Base-by-base conservation (phyloP, 2,888 invertebrate species). In the Chironomus tentans region DNA sequence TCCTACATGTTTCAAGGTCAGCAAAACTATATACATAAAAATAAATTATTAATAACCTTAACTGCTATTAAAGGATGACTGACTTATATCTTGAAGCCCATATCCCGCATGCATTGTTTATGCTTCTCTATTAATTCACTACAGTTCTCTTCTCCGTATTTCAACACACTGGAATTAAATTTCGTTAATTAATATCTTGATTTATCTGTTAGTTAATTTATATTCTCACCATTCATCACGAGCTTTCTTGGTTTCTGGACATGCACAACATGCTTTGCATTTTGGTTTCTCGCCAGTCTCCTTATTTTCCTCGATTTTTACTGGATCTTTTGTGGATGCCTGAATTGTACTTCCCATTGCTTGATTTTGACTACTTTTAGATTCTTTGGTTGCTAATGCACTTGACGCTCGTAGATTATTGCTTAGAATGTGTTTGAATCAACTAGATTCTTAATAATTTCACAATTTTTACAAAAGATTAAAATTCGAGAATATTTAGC, bases 261-360 rank as follows among this genome's bases (percentile, higher is more conserved):
- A 98, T 3, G 97, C 97, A 86, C 98, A 98, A 81, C 98, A 98
- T 3, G 97, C 92, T 82, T 97, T 98, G 78, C 95, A 85, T 82
- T 95, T 94, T 69, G 92, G 91, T 80, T 91, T 90, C 69, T 87
- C 87, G 10, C 85, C 84, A 18, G 21, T 21, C 38, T 38, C 38
- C 38, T 38, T 38, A 2, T 38, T 38, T 1, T 38, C 38, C 1
- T 1, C 10, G 10, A 38, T 10, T 10, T 10, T 38, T 10, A 56
- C 3, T 56, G n/a, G n/a, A 56, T n/a, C 56, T 15, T 4, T n/a
- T 56, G 56, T n/a, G 18, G 56, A 0, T 56, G 56, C 22, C 10
- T 38, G 38, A 38, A 38, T 10, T 13, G 65, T n/a, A 7, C 68
- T 74, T 74, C 68, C 74, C 74, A 68, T 68, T 10, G 15, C 10